phyloP scores from a whole-genome alignment of 1,140 invertebrate genomes.

The Drosophila prosaltans region DNA sequence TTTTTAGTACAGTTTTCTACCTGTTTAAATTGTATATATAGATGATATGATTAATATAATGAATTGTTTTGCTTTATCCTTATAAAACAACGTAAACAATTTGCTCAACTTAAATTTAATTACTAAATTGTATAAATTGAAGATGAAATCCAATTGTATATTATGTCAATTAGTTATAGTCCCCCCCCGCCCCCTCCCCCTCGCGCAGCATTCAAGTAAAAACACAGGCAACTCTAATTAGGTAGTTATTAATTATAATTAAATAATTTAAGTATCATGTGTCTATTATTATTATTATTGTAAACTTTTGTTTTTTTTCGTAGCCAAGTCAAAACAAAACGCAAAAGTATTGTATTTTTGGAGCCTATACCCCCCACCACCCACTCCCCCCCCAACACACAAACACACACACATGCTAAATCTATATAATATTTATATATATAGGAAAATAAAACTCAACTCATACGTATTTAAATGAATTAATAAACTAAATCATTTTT shows the following conservation, averaged over 20 bases:
- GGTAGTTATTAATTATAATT: background rate
- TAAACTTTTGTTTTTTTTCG: background rate
- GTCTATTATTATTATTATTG: conserved; percentile 4
- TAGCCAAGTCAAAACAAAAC: conserved; percentile 15
- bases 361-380: background rate
- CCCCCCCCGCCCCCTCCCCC: background rate
- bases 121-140: conserved; percentile 3
- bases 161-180: conserved; percentile 44
- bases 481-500: conserved; percentile 39
- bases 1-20: background rate
- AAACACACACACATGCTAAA: conserved; percentile 42
- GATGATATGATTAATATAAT: background rate
- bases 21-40: background rate
- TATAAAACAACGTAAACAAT: background rate
- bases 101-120: conserved; percentile 1
- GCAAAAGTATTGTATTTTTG: conserved; percentile 32
- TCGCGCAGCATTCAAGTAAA: background rate
- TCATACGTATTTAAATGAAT: conserved; percentile 62
- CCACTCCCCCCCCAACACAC: background rate
- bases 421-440: conserved; percentile 32
- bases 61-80: background rate
- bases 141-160: conserved; percentile 18
- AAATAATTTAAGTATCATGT: background rate
- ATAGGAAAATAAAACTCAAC: conserved; percentile 35
- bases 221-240: conserved; percentile 7